These are phyloP conservation scores for Tetrapedia diversipes DNA, from an alignment of 2,888 invertebrate species.

Conservation along the genomic window DNA sequence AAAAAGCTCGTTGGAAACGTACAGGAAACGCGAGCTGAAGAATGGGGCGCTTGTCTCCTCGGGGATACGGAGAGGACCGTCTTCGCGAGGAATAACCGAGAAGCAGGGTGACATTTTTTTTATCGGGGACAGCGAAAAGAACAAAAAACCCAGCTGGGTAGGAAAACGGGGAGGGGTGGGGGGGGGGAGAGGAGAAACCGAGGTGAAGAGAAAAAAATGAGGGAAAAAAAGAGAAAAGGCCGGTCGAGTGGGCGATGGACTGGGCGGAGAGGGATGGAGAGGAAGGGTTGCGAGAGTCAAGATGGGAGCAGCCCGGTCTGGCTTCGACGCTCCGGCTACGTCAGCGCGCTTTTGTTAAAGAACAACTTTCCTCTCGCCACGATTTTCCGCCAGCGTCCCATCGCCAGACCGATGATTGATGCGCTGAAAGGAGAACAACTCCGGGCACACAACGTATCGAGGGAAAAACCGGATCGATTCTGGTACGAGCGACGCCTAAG, in stretches of 20 bases:
- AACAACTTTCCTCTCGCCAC: slow-evolving; percentile 69
- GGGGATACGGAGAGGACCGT: not conserved
- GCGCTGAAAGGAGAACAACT: slow-evolving; percentile 21
- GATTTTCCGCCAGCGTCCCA: slow-evolving; percentile 56
- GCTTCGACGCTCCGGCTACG: slow-evolving; percentile 69
- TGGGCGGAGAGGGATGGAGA: not conserved
- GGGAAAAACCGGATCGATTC: slow-evolving; percentile 16
- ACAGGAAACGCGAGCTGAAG: slow-evolving; percentile 4
- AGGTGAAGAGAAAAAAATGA: not conserved
- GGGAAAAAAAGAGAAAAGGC: not conserved
- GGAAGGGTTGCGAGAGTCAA: slow-evolving; percentile 16
- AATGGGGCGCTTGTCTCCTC: slow-evolving; percentile 22
- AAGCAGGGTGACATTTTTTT: slow-evolving; percentile 3
- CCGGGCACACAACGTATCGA: not conserved
- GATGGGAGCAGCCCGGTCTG: slow-evolving; percentile 50
- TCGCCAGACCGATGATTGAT: slow-evolving; percentile 66
- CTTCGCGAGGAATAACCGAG: not conserved
- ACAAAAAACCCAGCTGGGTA: not conserved
- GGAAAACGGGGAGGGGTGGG: no score
- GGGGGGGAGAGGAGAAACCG: not conserved
- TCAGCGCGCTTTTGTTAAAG: slow-evolving; percentile 74
- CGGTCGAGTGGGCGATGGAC: no score
- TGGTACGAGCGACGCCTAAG: slow-evolving; percentile 2
- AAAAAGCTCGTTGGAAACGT: slow-evolving; percentile 6
- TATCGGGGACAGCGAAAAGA: not conserved